These are phyloP conservation scores for Linepithema humile DNA, from an alignment of 1,140 invertebrate species.

Conservation along the genomic window DNA sequence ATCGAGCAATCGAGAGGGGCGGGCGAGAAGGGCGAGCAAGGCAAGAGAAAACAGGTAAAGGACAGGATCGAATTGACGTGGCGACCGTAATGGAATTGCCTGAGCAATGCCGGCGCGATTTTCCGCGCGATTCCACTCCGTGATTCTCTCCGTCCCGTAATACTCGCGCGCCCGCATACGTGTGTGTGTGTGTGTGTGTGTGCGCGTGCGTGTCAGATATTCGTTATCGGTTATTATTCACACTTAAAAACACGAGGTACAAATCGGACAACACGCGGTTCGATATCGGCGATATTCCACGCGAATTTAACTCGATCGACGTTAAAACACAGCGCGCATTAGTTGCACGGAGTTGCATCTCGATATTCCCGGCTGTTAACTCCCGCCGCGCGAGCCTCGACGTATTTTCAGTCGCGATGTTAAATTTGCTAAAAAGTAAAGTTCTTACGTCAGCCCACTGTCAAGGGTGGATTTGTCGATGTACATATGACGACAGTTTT, in stretches of 20 bases:
- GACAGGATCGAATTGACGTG: constrained; percentile 59
- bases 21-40: not conserved
- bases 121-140: constrained; percentile 65
- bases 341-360: not conserved
- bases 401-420: not conserved
- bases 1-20: not conserved
- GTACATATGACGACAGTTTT: not conserved
- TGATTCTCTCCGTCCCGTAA: constrained; percentile 54
- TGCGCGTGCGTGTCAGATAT: not conserved
- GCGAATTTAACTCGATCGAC: constrained; percentile 4
- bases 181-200: too few species aligned
- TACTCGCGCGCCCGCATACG: not conserved
- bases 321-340: constrained; percentile 39
- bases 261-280: constrained; percentile 31
- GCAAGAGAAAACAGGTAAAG: constrained; percentile 42
- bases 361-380: not conserved
- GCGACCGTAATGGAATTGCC: constrained; percentile 65
- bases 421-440: not conserved
- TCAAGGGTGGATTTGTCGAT: not conserved
- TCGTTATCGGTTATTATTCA: constrained; percentile 56
- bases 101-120: constrained; percentile 61
- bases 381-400: not conserved
- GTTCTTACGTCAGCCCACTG: not conserved
- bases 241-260: constrained; percentile 47
- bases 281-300: constrained; percentile 27